Base-by-base conservation (phyloP, 2,797 vertebrate genomes). In the Muscicapa comitata region DNA sequence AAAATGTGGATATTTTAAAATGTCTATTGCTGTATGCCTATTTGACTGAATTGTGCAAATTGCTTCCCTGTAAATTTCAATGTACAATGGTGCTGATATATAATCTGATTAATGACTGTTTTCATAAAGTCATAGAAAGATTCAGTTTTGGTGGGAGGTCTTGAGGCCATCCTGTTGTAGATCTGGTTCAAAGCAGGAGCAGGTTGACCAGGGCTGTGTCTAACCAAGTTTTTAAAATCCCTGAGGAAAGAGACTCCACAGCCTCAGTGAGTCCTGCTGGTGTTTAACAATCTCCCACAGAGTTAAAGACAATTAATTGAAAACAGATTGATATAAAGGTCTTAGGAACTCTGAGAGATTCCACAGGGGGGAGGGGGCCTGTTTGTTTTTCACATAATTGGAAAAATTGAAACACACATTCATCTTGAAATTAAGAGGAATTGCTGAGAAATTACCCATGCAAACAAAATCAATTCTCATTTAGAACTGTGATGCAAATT, bases 371-470 rank as follows among this genome's bases (percentile, higher is more conserved):
- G 3, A 6, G 8, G 4, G 23, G 37, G 23, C 3, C 13, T 51
- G 37, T 21, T 82, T 83, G 13, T 59, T 87, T 93, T 66, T 65
- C 63, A 57, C 45, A 21, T 74, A 88, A 82, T 54, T 92, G 59
- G 37, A 72, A 23, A 85, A 57, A 68, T 82, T 79, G 12, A 86
- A 90, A 88, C 90, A 40, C n/a, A 82, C 28, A 85, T 92, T 85
- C 2, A 63, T 94, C 57, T 87, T 80, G 35, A 86, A 94, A 92
- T 86, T 76, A 84, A 84, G 15, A n/a, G 23, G 13, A 48, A 73
- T 86, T 92, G 43, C 48, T 85, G 45, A 79, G 62, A 92, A 92
- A 95, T 90, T 93, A 94, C 13, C 40, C 20, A 72, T 71, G 55
- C 43, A 92, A 92, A 90, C 51, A 78, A 57, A 90, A 88, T 65